These are phyloP conservation scores for Zoanthus solanderi DNA, from an alignment of 92 coral and sea anemone genomes.

Conservation along the genomic window DNA sequence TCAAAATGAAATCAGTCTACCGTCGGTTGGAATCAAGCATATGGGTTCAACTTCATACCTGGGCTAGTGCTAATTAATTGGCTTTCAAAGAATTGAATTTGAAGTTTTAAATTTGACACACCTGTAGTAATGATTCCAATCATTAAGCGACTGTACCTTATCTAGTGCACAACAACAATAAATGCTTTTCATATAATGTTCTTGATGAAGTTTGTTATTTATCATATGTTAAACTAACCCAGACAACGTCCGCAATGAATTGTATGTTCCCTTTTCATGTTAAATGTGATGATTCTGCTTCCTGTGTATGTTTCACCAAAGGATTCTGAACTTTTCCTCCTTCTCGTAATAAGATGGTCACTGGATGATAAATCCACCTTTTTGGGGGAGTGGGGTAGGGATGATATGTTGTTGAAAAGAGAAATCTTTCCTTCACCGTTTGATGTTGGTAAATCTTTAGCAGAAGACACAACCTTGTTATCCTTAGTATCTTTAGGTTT, in stretches of 20 bases:
- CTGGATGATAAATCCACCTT: conserved; percentile 55
- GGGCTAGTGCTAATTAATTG: no score
- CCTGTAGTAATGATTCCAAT: no score
- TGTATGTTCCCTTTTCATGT: conserved; percentile 75
- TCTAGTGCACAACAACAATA: no score
- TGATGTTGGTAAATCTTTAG: conserved; percentile 55
- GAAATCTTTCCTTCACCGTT: conserved; percentile 55
- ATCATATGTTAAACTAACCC: conserved; percentile 61
- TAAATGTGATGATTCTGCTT: conserved; percentile 73
- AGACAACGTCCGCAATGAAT: conserved; percentile 96
- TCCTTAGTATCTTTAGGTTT: conserved; percentile 51
- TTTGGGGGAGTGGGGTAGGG: conserved; percentile 51
- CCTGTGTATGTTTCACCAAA: conserved; percentile 71
- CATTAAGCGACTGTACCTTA: no score
- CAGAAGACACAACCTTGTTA: conserved; percentile 46
- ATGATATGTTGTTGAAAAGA: conserved; percentile 9
- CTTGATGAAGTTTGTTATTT: no score
- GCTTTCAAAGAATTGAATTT: no score
- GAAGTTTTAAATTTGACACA: no score
- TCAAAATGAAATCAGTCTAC: no score
- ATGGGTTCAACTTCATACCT: no score
- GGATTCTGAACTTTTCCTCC: conserved; percentile 81
- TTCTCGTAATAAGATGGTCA: conserved; percentile 48
- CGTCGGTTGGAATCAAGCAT: no score
- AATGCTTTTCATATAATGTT: no score